These are phyloP conservation scores for Drosophila mayri DNA, from an alignment of 1,140 invertebrate genomes.

Conservation along the genomic window DNA sequence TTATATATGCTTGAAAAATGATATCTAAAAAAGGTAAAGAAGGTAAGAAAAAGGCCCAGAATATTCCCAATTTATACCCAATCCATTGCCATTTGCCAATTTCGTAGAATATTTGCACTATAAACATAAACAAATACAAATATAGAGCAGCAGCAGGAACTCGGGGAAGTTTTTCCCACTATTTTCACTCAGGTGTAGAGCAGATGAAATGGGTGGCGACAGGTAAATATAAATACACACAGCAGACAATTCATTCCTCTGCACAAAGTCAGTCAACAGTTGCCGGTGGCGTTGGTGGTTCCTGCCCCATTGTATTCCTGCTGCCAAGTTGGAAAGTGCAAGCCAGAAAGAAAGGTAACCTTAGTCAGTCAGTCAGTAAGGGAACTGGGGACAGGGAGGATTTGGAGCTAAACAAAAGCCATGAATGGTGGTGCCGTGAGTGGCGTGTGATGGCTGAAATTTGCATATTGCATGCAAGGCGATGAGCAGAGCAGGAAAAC, in stretches of 20 bases:
- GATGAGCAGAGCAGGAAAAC: constrained; percentile 59
- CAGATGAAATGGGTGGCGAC: constrained; percentile 16
- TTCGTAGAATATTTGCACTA: constrained; percentile 18
- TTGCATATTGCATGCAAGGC: constrained; percentile 71
- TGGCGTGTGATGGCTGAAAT: constrained; percentile 61
- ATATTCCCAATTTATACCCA: neutral
- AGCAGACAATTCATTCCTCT: constrained; percentile 56
- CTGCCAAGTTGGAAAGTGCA: constrained; percentile 64
- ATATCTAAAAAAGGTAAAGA: neutral
- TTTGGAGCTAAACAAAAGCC: constrained; percentile 48
- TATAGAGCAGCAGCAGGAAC: constrained; percentile 17
- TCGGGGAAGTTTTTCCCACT: constrained; percentile 19
- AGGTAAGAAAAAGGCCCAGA: too few relatives aligned
- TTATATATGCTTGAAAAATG: neutral
- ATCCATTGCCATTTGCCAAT: constrained; percentile 5
- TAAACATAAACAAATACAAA: constrained; percentile 30
- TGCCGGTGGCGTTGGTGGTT: constrained; percentile 26
- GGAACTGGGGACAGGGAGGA: constrained; percentile 5
- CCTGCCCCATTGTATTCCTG: constrained; percentile 42
- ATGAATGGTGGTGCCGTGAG: constrained; percentile 59
- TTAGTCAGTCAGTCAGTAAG: constrained; percentile 48
- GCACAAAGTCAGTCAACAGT: constrained; percentile 54
- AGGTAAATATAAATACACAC: constrained; percentile 52
- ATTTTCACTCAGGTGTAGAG: constrained; percentile 2
- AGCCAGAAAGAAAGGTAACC: constrained; percentile 56